Base-by-base conservation (phyloP, 1,140 invertebrate species). In the Campoletis sonorensis region DNA sequence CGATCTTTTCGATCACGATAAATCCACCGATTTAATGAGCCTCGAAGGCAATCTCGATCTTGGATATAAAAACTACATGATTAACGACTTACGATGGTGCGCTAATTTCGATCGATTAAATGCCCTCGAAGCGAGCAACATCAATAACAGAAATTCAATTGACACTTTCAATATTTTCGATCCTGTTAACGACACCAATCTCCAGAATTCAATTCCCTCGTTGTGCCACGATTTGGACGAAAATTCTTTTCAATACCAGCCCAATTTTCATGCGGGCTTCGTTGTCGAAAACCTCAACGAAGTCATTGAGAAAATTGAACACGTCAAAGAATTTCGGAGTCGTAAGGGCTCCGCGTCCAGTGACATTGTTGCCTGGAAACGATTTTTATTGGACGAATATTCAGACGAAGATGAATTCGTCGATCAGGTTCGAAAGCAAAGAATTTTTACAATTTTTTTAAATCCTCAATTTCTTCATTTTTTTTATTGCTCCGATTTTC, bases 351-450 rank as follows among this genome's bases (percentile, higher is more conserved):
- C 83, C 3, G 64, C 64, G 2, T 27, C 81, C 2, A 84, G 83
- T 81, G 83, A 84, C 71, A 79, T 84, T 79, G 30, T 71, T 13
- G 54, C 49, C 75, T 84, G 83, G 83, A 84, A 81, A 75, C 23
- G 40, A 68, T 79, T 77, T 81, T 79, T 84, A 51, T 77, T 80
- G 61, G 10, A 75, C 64, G 23, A 54, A 0, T 58, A 10, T 54
- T 71, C 79, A 13, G 81, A 84, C 40, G 81, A 84, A 26, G 83
- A 84, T 21, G 83, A 84, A 72, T 79, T 71, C 80, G 76, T 82
- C 33, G 68, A 33, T 26, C 70, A 84, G 81, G 81, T 83, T n/a
- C n/a, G n/a, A n/a, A n/a, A n/a, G n/a, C n/a, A n/a, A n/a, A n/a
- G n/a, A n/a, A n/a, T n/a, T n/a, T n/a, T n/a, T n/a, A n/a, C n/a